A percentile compares a stretch with the other conserved stretches of the same genome.
Conservation (phyloP, 2,797 vertebrate species). For the Phylloscopus collybita region DNA sequence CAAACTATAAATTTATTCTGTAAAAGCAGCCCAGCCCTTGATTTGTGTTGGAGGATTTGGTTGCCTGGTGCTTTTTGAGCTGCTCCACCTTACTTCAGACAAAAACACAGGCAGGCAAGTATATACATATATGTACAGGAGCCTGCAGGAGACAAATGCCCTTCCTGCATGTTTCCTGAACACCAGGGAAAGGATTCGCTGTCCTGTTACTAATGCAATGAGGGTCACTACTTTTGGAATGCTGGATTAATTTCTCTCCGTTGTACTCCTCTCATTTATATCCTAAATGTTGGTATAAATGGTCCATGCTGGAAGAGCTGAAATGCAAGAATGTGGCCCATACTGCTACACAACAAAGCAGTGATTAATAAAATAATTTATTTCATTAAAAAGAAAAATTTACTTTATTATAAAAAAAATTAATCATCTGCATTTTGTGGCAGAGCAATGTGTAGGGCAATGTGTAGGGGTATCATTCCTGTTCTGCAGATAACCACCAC, state of each 20-base stretch:
- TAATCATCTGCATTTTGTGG: background rate
- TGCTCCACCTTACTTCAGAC: background rate
- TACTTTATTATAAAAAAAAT: background rate
- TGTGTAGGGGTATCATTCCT: background rate
- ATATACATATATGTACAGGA: background rate
- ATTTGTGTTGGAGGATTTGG: background rate
- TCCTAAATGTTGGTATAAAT: background rate
- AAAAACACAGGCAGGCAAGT: background rate
- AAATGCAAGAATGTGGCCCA: background rate
- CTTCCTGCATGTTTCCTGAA: background rate
- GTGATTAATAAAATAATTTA: background rate
- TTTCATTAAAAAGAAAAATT: background rate
- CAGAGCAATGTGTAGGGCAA: background rate
- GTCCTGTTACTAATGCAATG: background rate
- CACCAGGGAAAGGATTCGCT: background rate
- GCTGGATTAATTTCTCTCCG: background rate
- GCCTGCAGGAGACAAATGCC: background rate
- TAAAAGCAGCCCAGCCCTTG: background rate
- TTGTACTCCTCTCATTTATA: background rate
- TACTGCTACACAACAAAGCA: background rate
- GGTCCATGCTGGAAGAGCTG: background rate
- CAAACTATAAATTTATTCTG: constrained; percentile 30
- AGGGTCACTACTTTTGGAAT: background rate
- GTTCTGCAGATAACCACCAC: background rate
- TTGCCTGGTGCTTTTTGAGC: background rate